Evolutionary conservation across 2,113 vertebrate species (phyloP).

Genomic region (Vulpes lagopus): DNA sequence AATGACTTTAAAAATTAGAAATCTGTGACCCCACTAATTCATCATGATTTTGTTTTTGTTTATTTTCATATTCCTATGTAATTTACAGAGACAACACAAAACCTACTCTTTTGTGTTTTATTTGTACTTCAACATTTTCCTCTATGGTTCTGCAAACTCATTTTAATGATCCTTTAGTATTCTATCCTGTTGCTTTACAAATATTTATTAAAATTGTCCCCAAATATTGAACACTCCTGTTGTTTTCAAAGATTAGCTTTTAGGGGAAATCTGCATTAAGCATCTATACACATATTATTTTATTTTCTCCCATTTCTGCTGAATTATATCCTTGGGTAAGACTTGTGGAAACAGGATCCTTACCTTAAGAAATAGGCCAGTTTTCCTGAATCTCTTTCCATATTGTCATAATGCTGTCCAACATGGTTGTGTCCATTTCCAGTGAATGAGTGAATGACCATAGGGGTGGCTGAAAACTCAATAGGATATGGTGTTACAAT

Average conservation of each 20-base stretch:
- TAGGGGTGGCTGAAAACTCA: background rate
- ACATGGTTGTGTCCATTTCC: background rate
- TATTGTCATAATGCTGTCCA: background rate
- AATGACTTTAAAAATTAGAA: background rate
- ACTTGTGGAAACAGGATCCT: background rate
- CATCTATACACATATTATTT: background rate
- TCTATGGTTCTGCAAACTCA: background rate
- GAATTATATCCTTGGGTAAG: background rate
- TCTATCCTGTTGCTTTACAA: background rate
- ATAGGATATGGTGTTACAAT: background rate
- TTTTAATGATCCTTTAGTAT: constrained; percentile 30
- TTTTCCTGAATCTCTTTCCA: background rate
- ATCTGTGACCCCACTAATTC: background rate
- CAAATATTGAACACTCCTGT: background rate
- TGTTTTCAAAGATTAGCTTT: constrained; percentile 26
- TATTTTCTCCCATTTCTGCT: constrained; percentile 32
- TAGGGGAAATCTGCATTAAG: constrained; percentile 10
- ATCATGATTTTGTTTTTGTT: constrained; percentile 15
- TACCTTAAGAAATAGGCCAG: background rate
- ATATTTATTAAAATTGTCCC: background rate
- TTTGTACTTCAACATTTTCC: background rate
- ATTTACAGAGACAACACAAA: background rate
- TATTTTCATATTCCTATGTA: background rate
- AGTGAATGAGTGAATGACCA: background rate
- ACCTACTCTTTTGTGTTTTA: background rate